phyloP scores from a whole-genome alignment of 2,113 vertebrate species.

The Holacanthus passer region DNA sequence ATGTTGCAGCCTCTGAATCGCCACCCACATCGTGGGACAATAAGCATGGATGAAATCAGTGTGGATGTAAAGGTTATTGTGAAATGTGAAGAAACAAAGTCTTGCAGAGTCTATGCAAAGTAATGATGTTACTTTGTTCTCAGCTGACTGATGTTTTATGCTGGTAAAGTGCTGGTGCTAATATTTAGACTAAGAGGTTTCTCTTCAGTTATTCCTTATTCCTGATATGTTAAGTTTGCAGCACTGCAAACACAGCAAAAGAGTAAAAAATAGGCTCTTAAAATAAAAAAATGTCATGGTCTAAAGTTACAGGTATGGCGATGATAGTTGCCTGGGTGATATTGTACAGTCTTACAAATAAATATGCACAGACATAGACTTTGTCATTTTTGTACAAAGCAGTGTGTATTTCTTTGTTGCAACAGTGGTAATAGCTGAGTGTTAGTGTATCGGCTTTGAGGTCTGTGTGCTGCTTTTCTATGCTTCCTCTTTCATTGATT shows the following conservation, averaged over 20 bases:
- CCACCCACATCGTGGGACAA: too few relatives aligned
- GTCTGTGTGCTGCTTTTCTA: conserved; percentile 61
- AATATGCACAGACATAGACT: conserved; percentile 8
- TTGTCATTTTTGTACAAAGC: conserved; percentile 19
- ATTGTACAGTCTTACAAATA: neutral
- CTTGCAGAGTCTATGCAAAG: neutral
- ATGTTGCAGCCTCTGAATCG: too few relatives aligned
- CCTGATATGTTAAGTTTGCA: neutral
- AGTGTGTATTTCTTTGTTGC: conserved; percentile 38
- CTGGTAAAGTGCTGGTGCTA: neutral
- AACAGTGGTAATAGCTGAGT: conserved; percentile 34
- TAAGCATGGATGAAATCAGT: too few relatives aligned
- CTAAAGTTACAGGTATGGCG: neutral
- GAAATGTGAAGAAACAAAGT: neutral
- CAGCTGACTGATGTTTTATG: neutral
- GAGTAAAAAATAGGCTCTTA: neutral
- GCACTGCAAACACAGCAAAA: neutral
- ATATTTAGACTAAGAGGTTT: neutral
- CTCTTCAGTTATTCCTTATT: neutral
- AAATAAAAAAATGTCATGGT: neutral
- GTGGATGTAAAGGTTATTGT: too few relatives aligned
- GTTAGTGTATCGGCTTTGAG: conserved; percentile 35
- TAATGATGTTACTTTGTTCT: neutral
- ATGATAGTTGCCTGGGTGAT: neutral
- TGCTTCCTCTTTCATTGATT: conserved; percentile 80